These are phyloP conservation scores for Hydractinia echinata DNA, from an alignment of 30 jellyfish, hydroid and myxozoan species.

Conservation along the genomic window DNA sequence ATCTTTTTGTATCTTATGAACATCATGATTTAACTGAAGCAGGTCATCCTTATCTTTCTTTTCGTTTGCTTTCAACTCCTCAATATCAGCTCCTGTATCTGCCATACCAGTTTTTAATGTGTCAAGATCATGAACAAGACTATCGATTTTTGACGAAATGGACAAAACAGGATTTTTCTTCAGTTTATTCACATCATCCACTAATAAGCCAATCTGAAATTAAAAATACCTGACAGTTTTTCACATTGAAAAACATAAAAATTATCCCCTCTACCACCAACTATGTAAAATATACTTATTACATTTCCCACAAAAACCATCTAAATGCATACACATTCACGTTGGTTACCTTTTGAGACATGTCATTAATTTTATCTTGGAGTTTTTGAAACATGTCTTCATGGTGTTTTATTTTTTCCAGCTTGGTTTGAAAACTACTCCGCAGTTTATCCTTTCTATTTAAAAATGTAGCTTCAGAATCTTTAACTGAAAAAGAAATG, in stretches of 20 bases:
- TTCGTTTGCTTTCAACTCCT: conserved; percentile 8
- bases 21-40: background rate
- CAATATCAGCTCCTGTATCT: conserved; percentile 39
- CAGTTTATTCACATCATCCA: too few species aligned
- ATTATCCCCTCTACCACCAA: too few species aligned
- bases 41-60: background rate
- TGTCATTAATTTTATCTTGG: background rate
- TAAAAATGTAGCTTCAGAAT: background rate
- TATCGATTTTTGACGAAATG: background rate
- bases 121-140: conserved; percentile 13
- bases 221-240: too few species aligned
- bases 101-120: conserved; percentile 37
- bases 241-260: too few species aligned
- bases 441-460: conserved; percentile 5
- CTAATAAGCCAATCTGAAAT: too few species aligned
- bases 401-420: background rate
- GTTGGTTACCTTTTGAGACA: conserved; percentile 4
- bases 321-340: too few species aligned
- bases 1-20: background rate
- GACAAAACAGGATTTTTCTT: too few species aligned
- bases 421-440: background rate
- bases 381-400: background rate
- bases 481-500: conserved; percentile 17
- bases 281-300: too few species aligned
- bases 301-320: background rate